Evolutionary conservation across 2,113 vertebrate genomes (phyloP).

Genomic region (Sander vitreus): DNA sequence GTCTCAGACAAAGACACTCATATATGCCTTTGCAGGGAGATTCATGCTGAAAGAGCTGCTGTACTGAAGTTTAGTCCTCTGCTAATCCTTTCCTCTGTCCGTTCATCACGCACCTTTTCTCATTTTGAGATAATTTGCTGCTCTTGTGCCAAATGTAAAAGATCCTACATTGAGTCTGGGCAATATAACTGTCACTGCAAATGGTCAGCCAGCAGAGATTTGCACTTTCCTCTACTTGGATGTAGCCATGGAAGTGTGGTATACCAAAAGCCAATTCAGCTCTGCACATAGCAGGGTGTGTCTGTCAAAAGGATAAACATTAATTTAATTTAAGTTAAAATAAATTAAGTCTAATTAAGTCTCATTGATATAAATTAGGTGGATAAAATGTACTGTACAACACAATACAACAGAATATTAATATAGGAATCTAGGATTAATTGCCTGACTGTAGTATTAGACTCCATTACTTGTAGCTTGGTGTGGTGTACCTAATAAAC

Average conservation of each 20-base stretch:
- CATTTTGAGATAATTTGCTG: not conserved
- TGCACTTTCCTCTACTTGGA: not conserved
- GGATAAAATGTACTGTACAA: no score
- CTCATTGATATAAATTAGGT: no score
- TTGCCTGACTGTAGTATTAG: not conserved
- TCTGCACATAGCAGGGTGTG: not conserved
- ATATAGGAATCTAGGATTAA: not conserved
- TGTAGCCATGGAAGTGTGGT: not conserved
- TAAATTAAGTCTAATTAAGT: no score
- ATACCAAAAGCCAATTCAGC: not conserved
- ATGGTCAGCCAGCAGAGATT: not conserved
- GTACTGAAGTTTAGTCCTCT: not conserved
- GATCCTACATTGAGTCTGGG: not conserved
- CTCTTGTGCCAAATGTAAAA: not conserved
- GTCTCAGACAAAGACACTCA: constrained; percentile 66
- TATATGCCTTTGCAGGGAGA: constrained; percentile 21
- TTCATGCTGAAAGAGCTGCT: constrained; percentile 12
- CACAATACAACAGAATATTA: not conserved
- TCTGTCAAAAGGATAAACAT: not conserved
- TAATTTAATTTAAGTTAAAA: no score
- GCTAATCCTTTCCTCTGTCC: not conserved
- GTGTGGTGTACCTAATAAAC: not conserved
- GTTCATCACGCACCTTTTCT: constrained; percentile 5
- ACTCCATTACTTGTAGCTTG: no score
- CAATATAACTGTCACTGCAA: constrained; percentile 1